Conservation (phyloP, 2,888 invertebrate species). For the Melangyna quadrimaculata region DNA sequence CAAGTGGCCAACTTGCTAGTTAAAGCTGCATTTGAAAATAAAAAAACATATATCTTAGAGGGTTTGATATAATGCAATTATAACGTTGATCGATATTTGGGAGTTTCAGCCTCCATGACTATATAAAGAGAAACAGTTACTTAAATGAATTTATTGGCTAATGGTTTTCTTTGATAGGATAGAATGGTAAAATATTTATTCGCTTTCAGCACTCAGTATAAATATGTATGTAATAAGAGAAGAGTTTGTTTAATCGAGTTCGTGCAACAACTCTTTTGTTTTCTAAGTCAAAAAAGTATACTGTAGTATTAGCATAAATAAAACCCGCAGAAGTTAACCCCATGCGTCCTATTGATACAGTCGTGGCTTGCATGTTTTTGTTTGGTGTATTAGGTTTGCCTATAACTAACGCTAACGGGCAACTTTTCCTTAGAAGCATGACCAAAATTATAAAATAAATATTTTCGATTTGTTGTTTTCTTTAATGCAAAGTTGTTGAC, state of each 20-base stretch:
- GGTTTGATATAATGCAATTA: background rate
- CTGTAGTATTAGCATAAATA: too few relatives aligned
- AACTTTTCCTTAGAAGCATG: too few relatives aligned
- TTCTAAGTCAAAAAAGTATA: background rate
- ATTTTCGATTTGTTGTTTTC: too few relatives aligned
- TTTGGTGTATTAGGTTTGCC: too few relatives aligned
- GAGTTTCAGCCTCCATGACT: too few relatives aligned
- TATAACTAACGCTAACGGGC: too few relatives aligned
- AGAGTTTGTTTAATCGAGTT: background rate
- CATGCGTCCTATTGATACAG: too few relatives aligned
- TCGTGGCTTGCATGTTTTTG: too few relatives aligned
- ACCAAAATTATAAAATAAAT: too few relatives aligned
- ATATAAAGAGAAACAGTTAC: too few relatives aligned
- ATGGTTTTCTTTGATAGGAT: background rate
- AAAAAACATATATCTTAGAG: background rate
- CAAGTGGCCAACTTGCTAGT: background rate
- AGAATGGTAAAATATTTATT: background rate
- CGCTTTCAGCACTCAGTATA: background rate
- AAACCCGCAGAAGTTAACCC: too few relatives aligned
- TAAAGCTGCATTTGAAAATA: background rate
- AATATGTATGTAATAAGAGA: background rate
- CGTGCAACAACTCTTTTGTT: constrained; percentile 2
- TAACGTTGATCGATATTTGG: background rate
- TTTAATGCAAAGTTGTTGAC: too few relatives aligned
- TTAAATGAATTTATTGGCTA: background rate